Evolutionary conservation across 2,113 vertebrate genomes (phyloP).

Genomic region (Lepisosteus oculatus): DNA sequence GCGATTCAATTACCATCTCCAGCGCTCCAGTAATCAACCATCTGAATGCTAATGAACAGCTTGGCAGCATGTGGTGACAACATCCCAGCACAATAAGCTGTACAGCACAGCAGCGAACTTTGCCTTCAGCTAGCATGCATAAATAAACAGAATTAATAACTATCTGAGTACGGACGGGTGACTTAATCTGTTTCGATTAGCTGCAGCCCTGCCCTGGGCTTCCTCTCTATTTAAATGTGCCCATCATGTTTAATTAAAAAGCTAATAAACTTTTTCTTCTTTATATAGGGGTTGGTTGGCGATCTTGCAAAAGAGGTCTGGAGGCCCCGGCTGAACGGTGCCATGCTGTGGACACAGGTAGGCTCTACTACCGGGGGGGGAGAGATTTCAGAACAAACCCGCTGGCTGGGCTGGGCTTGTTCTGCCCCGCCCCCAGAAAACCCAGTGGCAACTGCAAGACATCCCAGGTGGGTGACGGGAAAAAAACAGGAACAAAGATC

Average conservation of each 20-base stretch:
- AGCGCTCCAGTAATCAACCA: slow-evolving; percentile 44
- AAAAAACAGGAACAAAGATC: too few relatives aligned
- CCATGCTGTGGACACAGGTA: too few relatives aligned
- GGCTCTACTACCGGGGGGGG: too few relatives aligned
- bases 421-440: too few relatives aligned
- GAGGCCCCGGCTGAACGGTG: too few relatives aligned
- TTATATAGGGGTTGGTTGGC: neutral
- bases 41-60: slow-evolving; percentile 53
- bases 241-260: slow-evolving; percentile 76
- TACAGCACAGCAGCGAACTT: slow-evolving; percentile 38
- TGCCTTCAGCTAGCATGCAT: slow-evolving; percentile 57
- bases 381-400: too few relatives aligned
- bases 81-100: slow-evolving; percentile 52
- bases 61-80: slow-evolving; percentile 43
- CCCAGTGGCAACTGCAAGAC: too few relatives aligned
- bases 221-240: slow-evolving; percentile 65
- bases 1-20: slow-evolving; percentile 43
- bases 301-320: too few relatives aligned
- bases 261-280: slow-evolving; percentile 48
- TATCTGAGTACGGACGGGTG: slow-evolving; percentile 53
- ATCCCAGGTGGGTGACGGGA: too few relatives aligned
- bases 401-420: too few relatives aligned
- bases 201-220: slow-evolving; percentile 54
- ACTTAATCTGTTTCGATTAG: slow-evolving; percentile 66
- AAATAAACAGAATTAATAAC: slow-evolving; percentile 69